Evolutionary conservation across 2,888 invertebrate species (phyloP), one percentile per base, ranked within the genome.

Genomic region (Agrilus mali): DNA sequence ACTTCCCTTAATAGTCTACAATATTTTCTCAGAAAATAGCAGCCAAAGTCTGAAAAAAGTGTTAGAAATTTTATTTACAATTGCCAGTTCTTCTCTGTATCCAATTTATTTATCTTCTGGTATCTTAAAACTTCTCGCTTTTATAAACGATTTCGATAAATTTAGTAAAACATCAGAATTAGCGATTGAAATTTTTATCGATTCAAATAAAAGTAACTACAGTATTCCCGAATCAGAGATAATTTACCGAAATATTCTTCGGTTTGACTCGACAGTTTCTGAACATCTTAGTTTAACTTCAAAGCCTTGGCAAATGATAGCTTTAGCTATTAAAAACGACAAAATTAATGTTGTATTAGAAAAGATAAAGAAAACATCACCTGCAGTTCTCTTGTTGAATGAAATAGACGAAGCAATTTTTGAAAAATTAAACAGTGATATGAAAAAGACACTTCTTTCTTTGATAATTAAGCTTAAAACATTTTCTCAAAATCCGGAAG

Each of bases 1-100:
- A 57, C 62, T 82, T 14, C 68, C 75, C 0, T 64, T 82, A 33
- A 67, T 78, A 15, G 57, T 86, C 2, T 79, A 75, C 50, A 77
- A 76, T 10, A 64, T 81, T 42, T 52, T 84, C 1, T 74, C 73
- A 0, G 71, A 74, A 52, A 52, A 50, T 8, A 41, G 38, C 22
- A 36, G 34, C 12, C 38, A 32, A 35, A 49, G 51, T 17, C 42
- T 71, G 5, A 66, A 68, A 36, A 55, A 57, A 16, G 50, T 58
- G 20, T 48, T 60, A 35, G 48, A 57, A 7, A 27, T 44, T 13
- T 46, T 64, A 7, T 33, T 69, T n/a, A 50, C 36, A 10, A 22
- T 27, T 10, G 56, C 73, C 3, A 53, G 66, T 4, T 63, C 65
- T 41, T 55, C 63, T 1, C 57, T 66, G 4, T 64, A 66, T 10